Conservation (phyloP, 2,113 vertebrate species). For the Ramphastos sulfuratus region DNA sequence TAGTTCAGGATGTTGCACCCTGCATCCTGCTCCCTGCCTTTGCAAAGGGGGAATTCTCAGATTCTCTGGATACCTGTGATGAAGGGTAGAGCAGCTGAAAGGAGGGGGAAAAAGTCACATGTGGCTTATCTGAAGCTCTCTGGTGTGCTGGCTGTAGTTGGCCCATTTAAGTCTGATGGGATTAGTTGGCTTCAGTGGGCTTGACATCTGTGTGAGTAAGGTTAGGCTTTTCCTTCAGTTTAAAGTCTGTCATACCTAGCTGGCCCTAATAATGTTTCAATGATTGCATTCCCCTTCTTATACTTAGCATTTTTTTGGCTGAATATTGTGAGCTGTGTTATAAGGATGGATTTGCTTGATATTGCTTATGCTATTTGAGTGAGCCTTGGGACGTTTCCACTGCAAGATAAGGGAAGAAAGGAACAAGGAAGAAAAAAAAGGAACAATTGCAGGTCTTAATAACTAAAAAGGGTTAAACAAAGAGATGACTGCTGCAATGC, state of each 20-base stretch:
- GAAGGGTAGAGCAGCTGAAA: background rate
- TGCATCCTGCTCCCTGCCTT: background rate
- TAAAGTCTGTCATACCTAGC: background rate
- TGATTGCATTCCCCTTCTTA: background rate
- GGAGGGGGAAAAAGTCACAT: background rate
- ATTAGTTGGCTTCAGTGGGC: conserved; percentile 34
- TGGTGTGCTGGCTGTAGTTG: background rate
- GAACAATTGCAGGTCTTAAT: conserved; percentile 1
- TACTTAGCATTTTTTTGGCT: background rate
- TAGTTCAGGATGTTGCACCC: accelerated
- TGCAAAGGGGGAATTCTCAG: background rate
- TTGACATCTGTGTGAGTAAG: background rate
- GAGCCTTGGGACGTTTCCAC: background rate
- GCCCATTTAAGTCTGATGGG: conserved; percentile 30
- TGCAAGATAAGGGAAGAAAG: background rate
- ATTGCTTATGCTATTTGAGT: background rate
- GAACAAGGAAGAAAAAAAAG: background rate
- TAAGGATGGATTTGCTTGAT: background rate
- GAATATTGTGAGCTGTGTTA: background rate
- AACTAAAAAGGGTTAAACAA: conserved; percentile 72
- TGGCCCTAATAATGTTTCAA: background rate
- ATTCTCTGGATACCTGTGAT: background rate
- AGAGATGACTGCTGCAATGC: conserved; percentile 43
- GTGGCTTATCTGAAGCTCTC: background rate
- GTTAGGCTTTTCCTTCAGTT: background rate